Evolutionary conservation across 2,797 vertebrate genomes (phyloP), one percentile per base, ranked within the genome.

Genomic region (Epinephelus awoara): DNA sequence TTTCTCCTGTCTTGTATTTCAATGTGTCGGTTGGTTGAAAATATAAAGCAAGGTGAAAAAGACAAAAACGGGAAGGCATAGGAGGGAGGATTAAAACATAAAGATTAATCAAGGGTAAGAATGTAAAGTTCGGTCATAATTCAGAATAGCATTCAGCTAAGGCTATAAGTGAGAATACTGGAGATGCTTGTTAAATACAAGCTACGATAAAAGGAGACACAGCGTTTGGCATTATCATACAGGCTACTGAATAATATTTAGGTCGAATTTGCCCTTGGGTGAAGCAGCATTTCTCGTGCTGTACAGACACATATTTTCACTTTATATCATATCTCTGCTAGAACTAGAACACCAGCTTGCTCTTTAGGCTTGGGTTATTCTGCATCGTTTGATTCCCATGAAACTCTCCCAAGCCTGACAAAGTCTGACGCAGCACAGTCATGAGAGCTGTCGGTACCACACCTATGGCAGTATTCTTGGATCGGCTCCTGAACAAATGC

Each of bases 211-310:
- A 67, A 54, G 34, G 67, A 54, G 44, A 63, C 1, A 3, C 8
- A 54, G 47, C 42, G 77, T 68, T 62, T 63, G 44, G 40, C 66
- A 79, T 38, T 47, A 70, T 64, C 17, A 72, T 38, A 56, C 17
- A 67, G 47, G 29, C 50, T 73, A 19, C 57, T 83, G 70, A 78
- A 69, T 79, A 17, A 62, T 82, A 77, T 89, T 64, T 72, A 72
- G 85, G 82, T 83, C 87, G 83, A 3, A 57, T 54, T 38, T 84
- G 68, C 82, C 76, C 61, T 61, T 3, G 42, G 72, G 67, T 52
- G 5, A 77, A 73, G 50, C 73, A 65, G 23, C 21, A 29, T 27
- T 71, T 69, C 52, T 50, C 14, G 55, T n/a, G 56, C 57, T 51
- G 17, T 65, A n/a, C 13, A 57, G 50, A 78, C 47, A 55, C 59